These are phyloP conservation scores for Conomelus anceps DNA, from an alignment of 2,888 invertebrate species.

Conservation along the genomic window DNA sequence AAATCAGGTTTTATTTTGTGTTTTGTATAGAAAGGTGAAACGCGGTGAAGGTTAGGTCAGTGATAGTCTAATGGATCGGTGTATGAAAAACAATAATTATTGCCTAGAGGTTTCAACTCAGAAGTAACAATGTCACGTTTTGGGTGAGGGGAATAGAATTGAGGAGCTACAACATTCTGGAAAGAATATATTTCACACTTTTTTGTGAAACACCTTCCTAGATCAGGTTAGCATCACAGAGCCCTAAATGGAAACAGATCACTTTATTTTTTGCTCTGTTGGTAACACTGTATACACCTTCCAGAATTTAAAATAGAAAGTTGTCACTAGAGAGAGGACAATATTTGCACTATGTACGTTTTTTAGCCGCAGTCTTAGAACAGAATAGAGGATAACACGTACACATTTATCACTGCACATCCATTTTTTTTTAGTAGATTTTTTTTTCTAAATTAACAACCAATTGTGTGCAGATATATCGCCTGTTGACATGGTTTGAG, in stretches of 20 bases:
- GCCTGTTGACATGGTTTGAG: background rate
- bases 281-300: background rate
- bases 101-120: no score
- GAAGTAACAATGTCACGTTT: no score
- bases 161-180: background rate
- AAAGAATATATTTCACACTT: background rate
- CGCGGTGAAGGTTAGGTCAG: background rate
- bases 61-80: background rate
- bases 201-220: no score
- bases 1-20: background rate
- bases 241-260: background rate
- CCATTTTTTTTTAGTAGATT: background rate
- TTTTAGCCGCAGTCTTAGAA: background rate
- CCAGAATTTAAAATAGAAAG: background rate
- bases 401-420: background rate
- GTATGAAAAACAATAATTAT: no score
- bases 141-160: no score
- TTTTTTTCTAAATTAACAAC: background rate
- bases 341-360: background rate
- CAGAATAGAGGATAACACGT: no score
- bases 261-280: background rate
- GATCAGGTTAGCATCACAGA: background rate
- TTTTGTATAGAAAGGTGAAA: background rate
- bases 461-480: background rate
- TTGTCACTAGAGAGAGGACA: background rate